Evolutionary conservation across 2,888 invertebrate genomes (phyloP).

Genomic region (Podotricha telesiphe): DNA sequence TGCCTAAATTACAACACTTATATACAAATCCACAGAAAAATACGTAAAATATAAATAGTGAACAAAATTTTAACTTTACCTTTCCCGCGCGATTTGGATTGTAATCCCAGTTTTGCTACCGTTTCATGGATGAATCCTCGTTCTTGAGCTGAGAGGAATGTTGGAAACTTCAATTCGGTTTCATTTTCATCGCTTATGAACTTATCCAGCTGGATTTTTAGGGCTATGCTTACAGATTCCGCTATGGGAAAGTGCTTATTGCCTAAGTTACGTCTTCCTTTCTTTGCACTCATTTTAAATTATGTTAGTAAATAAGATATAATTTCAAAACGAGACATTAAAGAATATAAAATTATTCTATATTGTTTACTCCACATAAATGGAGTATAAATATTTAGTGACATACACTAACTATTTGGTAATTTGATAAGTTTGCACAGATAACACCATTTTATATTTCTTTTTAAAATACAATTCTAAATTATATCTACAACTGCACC

Average conservation of each 20-base stretch:
- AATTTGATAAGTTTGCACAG: background rate
- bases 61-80: slow-evolving; percentile 68
- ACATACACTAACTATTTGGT: slow-evolving; percentile 19
- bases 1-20: too few relatives aligned
- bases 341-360: slow-evolving; percentile 19
- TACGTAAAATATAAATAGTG: background rate
- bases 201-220: slow-evolving; percentile 78
- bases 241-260: slow-evolving; percentile 78
- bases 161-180: slow-evolving; percentile 85
- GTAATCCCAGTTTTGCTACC: slow-evolving; percentile 87
- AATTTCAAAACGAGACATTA: slow-evolving; percentile 25
- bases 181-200: slow-evolving; percentile 77
- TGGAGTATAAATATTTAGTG: slow-evolving; percentile 21
- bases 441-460: background rate
- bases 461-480: too few relatives aligned
- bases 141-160: slow-evolving; percentile 89
- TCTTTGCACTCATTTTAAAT: slow-evolving; percentile 72
- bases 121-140: slow-evolving; percentile 91
- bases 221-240: slow-evolving; percentile 77
- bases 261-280: slow-evolving; percentile 66
- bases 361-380: slow-evolving; percentile 35
- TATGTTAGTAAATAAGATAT: slow-evolving; percentile 26
- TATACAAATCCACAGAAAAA: too few relatives aligned
- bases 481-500: too few relatives aligned
- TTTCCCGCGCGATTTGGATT: slow-evolving; percentile 92